These are phyloP conservation scores for Lacanobia wlatinum DNA, from an alignment of 2,888 invertebrate genomes.

Conservation along the genomic window DNA sequence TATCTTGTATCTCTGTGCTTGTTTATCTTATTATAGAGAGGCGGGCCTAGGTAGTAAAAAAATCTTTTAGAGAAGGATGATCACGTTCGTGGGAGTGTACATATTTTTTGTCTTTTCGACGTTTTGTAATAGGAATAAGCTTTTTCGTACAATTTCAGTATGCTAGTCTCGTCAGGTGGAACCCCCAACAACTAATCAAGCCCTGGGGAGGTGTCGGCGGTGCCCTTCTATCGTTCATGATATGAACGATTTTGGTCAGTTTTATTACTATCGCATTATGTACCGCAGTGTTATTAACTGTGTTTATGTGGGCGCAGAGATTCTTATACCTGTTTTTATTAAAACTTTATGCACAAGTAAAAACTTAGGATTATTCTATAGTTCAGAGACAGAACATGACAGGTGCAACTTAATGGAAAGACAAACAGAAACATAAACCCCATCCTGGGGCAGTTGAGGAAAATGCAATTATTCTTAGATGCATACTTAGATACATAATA, in stretches of 20 bases:
- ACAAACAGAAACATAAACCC: too few relatives aligned
- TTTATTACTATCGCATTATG: constrained; percentile 34
- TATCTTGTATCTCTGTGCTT: too few relatives aligned
- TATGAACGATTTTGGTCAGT: constrained; percentile 23
- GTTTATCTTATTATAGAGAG: too few relatives aligned
- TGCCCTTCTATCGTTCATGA: constrained; percentile 60
- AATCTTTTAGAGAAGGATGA: too few relatives aligned
- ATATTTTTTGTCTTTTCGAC: constrained; percentile 14
- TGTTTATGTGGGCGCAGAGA: neutral
- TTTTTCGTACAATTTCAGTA: constrained; percentile 80
- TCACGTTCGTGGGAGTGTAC: too few relatives aligned
- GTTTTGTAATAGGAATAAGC: constrained; percentile 60
- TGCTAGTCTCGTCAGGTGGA: constrained; percentile 79
- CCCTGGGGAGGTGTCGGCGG: constrained; percentile 56
- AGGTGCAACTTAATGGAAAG: neutral
- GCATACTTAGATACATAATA: too few relatives aligned
- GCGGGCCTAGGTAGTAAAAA: too few relatives aligned
- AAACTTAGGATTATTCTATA: neutral
- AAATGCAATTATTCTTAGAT: too few relatives aligned
- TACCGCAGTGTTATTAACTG: constrained; percentile 16
- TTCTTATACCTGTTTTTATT: neutral
- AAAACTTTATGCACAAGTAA: neutral
- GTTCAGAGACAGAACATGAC: too few relatives aligned
- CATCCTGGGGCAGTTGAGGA: neutral
- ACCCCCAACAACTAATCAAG: constrained; percentile 67